Evolutionary conservation across 1,140 invertebrate genomes (phyloP).

Genomic region (Hyphantria cunea): DNA sequence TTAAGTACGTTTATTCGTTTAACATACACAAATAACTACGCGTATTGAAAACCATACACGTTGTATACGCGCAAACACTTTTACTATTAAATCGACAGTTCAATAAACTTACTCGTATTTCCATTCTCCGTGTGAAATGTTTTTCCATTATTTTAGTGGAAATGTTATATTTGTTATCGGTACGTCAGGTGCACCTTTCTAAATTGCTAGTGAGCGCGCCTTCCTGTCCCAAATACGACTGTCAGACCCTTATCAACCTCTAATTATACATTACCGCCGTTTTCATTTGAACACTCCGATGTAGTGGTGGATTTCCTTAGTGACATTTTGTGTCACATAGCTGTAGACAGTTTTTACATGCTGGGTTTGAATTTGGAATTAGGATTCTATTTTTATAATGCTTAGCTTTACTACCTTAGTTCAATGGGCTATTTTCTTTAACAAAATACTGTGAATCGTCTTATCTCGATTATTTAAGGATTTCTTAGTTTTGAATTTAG

Average conservation of each 20-base stretch:
- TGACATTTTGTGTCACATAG: conserved; percentile 33
- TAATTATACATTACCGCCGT: conserved; percentile 76
- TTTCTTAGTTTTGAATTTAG: no score
- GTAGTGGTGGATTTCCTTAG: conserved; percentile 41
- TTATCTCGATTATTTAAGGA: no score
- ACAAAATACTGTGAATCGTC: no score
- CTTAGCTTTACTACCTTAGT: no score
- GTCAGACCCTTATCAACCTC: conserved; percentile 74
- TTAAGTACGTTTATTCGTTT: neutral
- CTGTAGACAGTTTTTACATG: conserved; percentile 8
- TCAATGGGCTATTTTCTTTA: no score
- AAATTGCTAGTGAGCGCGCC: conserved; percentile 45
- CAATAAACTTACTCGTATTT: neutral
- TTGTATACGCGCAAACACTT: no score
- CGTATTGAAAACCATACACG: no score
- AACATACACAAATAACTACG: neutral
- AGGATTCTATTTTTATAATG: neutral
- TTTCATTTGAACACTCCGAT: conserved; percentile 59
- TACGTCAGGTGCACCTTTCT: conserved; percentile 51
- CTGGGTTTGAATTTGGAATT: conserved; percentile 12
- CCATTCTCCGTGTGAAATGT: conserved; percentile 10
- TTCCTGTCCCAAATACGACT: conserved; percentile 71
- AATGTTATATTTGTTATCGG: conserved; percentile 17
- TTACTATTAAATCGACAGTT: neutral
- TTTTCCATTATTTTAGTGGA: conserved; percentile 21